Conservation (phyloP, 2,888 invertebrate species). For the Crepidodera aurea region DNA sequence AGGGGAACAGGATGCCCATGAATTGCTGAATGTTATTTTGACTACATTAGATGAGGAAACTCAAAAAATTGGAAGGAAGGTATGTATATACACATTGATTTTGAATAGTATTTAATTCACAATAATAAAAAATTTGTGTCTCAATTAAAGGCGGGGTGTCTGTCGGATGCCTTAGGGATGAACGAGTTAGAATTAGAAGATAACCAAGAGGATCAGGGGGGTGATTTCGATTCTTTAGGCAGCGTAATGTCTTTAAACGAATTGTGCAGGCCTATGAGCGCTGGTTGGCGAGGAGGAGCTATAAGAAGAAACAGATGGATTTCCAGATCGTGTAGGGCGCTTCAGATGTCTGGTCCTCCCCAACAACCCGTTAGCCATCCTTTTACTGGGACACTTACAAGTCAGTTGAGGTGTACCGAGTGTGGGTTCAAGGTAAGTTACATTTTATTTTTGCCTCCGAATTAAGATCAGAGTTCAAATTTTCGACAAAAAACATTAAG, state of each 20-base stretch:
- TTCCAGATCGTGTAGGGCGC: constrained; percentile 64
- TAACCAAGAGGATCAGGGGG: constrained; percentile 44
- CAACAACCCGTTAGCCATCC: constrained; percentile 68
- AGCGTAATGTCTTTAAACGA: constrained; percentile 61
- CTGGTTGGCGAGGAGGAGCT: constrained; percentile 55
- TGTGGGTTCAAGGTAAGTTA: constrained; percentile 73
- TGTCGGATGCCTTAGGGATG: constrained; percentile 77
- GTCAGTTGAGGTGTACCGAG: constrained; percentile 76
- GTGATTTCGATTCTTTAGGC: constrained; percentile 51
- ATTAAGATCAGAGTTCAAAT: too few species aligned
- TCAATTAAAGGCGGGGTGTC: constrained; percentile 69
- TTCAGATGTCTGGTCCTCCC: constrained; percentile 64
- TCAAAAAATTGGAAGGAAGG: constrained; percentile 68
- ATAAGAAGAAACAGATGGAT: constrained; percentile 59
- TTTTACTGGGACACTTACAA: constrained; percentile 78
- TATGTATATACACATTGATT: too few species aligned
- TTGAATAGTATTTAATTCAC: too few species aligned
- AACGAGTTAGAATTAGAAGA: constrained; percentile 58
- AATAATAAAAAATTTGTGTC: neutral
- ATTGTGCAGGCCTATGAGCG: constrained; percentile 57
- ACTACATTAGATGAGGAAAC: constrained; percentile 91
- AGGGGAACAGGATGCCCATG: constrained; percentile 94
- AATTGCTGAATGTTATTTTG: constrained; percentile 87
- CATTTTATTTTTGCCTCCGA: too few species aligned
- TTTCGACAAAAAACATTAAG: too few species aligned